Base-by-base conservation (phyloP, 2,113 vertebrate species). In the Lycocorax pyrrhopterus region DNA sequence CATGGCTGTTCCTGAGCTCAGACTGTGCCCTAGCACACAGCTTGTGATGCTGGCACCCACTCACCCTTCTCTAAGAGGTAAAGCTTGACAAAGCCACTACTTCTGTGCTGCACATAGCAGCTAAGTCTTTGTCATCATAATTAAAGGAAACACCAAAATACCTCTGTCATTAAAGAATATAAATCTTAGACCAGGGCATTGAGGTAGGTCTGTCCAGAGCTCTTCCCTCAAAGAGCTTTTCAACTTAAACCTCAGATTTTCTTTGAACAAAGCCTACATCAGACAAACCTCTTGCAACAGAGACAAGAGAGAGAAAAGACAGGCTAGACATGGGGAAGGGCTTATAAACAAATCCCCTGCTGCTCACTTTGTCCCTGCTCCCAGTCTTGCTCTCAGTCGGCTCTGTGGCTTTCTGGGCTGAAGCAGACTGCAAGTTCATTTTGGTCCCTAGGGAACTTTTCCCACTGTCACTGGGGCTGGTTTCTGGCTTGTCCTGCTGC, bases 281-380 rank as follows among this genome's bases (percentile, higher is more conserved):
- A 94, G 83, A 84, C 63, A 93, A 81, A 90, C 30, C 15, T 90
- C 80, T 84, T 75, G 51, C 7, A 90, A 77, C 55, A 81, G 59
- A 92, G 62, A 75, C 10, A 5, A 91, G 67, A 76, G 52, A 84
- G 46, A 91, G n/a, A 73, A 92, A 93, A 92, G 55, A 35, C 90
- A 94, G 91, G 58, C 92, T 77, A 93, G 88, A 92, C 73, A 37
- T 64, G 22, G 68, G 55, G 27, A 94, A 90, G 68, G 23, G 35
- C 62, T 97, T 90, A 75, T 89, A 95, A 96, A 93, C 89, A 94
- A 75, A 27, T 63, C 86, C 93, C 93, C 95, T 81, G 95, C 94
- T 95, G 94, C 64, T 93, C 30, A 44, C 83, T 93, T 94, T 96
- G 88, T 95, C 95, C 55, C 74, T 4, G 33, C 26, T 86, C 83